phyloP scores from a whole-genome alignment of 2,797 vertebrate species.

The Sylvilagus floridanus region DNA sequence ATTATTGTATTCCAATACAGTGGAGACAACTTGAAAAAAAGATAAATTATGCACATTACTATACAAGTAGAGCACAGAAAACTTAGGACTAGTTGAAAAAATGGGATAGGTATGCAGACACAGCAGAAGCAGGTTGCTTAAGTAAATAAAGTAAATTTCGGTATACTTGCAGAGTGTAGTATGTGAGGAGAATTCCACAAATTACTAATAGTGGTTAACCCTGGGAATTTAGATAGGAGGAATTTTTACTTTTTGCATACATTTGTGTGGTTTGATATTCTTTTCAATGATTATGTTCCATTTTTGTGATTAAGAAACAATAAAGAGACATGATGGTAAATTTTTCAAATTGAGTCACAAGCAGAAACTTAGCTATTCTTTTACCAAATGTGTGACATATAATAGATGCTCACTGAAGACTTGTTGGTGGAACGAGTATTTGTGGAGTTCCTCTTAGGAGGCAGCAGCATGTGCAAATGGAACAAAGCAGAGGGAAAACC shows the following conservation, averaged over 20 bases:
- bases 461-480: background rate
- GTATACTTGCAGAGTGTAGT: background rate
- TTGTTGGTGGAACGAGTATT: background rate
- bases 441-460: background rate
- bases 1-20: background rate
- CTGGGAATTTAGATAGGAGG: background rate
- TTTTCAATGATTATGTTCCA: slow-evolving; percentile 14
- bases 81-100: too few species aligned
- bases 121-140: background rate
- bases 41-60: background rate
- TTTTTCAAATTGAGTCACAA: slow-evolving; percentile 30
- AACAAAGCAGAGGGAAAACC: background rate
- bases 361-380: background rate
- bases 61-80: too few species aligned
- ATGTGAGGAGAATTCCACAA: background rate
- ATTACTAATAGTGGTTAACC: background rate
- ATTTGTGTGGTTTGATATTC: background rate
- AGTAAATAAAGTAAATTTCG: background rate
- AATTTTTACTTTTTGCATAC: background rate
- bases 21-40: background rate
- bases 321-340: background rate
- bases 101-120: background rate
- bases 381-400: background rate
- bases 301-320: slow-evolving; percentile 22
- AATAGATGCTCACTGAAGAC: background rate